These are phyloP conservation scores for Hyalella azteca DNA, from an alignment of 2,888 invertebrate species.

Conservation along the genomic window DNA sequence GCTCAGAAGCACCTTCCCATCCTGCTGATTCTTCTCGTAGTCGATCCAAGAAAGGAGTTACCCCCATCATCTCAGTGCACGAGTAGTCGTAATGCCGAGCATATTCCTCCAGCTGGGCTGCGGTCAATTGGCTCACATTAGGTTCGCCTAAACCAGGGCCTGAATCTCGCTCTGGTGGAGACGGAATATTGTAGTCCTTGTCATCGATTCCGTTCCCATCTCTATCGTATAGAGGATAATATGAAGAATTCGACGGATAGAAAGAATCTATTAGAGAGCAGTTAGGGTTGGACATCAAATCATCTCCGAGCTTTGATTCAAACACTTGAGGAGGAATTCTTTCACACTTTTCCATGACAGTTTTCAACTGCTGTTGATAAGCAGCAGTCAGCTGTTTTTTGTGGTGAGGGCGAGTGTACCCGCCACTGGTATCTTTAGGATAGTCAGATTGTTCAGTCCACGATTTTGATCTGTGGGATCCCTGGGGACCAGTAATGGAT, in stretches of 20 bases:
- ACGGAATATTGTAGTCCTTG: constrained; percentile 72
- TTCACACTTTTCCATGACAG: constrained; percentile 74
- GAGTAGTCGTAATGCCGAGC: constrained; percentile 72
- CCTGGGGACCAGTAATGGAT: constrained; percentile 60
- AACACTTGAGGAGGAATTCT: constrained; percentile 67
- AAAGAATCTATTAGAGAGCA: constrained; percentile 52
- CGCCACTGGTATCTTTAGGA: constrained; percentile 72
- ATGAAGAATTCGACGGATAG: constrained; percentile 41
- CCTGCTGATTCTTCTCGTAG: constrained; percentile 69
- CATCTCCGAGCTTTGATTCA: constrained; percentile 63
- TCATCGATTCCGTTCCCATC: constrained; percentile 72
- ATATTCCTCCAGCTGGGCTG: constrained; percentile 71
- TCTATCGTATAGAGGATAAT: constrained; percentile 68
- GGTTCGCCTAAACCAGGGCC: constrained; percentile 53
- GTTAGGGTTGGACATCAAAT: constrained; percentile 60
- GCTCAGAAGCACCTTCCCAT: constrained; percentile 63
- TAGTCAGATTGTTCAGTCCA: constrained; percentile 76
- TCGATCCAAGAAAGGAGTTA: constrained; percentile 78
- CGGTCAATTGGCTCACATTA: constrained; percentile 51
- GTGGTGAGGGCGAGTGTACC: constrained; percentile 71
- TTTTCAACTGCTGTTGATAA: constrained; percentile 72
- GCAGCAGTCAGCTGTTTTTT: constrained; percentile 68
- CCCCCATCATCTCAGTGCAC: constrained; percentile 73
- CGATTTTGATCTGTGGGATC: constrained; percentile 72
- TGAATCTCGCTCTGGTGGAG: constrained; percentile 73